phyloP scores from a whole-genome alignment of 2,888 invertebrate species.

The Drosophila seclusa region DNA sequence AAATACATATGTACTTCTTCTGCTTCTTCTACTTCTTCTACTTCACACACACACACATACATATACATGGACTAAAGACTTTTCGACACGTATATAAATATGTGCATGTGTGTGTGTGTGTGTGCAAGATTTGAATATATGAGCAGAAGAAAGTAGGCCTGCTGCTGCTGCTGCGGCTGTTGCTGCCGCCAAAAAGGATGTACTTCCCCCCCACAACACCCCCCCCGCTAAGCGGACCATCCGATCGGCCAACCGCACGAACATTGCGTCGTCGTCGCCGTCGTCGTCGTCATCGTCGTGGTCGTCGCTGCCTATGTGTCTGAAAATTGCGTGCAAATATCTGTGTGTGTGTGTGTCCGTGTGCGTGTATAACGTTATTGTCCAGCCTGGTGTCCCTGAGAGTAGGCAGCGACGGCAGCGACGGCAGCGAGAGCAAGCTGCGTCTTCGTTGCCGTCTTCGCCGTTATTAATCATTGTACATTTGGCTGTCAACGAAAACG shows the following conservation, averaged over 20 bases:
- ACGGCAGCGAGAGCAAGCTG: constrained; percentile 63
- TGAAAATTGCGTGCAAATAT: constrained; percentile 43
- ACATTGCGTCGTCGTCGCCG: constrained; percentile 58
- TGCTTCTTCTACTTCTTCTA: neutral
- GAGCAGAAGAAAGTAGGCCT: constrained; percentile 75
- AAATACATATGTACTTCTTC: constrained; percentile 29
- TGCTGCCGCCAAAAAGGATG: constrained; percentile 74
- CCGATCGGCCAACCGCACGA: constrained; percentile 65
- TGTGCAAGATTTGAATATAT: constrained; percentile 58
- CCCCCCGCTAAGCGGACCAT: constrained; percentile 41
- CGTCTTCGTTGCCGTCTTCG: constrained; percentile 78
- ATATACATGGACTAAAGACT: constrained; percentile 25
- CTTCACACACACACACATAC: constrained; percentile 11
- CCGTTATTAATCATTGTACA: constrained; percentile 85
- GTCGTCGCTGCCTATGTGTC: constrained; percentile 43
- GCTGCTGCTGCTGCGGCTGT: constrained; percentile 54
- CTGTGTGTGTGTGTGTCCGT: constrained; percentile 30
- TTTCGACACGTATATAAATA: constrained; percentile 20
- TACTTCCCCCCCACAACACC: constrained; percentile 24
- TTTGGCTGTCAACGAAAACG: constrained; percentile 84
- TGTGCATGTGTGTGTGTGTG: constrained; percentile 16
- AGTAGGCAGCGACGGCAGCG: constrained; percentile 47
- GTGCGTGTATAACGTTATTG: constrained; percentile 40
- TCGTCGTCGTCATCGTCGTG: constrained; percentile 43
- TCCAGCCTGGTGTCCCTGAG: constrained; percentile 58